phyloP scores from a whole-genome alignment of 2,888 invertebrate species.

The Harpalus rubripes region DNA sequence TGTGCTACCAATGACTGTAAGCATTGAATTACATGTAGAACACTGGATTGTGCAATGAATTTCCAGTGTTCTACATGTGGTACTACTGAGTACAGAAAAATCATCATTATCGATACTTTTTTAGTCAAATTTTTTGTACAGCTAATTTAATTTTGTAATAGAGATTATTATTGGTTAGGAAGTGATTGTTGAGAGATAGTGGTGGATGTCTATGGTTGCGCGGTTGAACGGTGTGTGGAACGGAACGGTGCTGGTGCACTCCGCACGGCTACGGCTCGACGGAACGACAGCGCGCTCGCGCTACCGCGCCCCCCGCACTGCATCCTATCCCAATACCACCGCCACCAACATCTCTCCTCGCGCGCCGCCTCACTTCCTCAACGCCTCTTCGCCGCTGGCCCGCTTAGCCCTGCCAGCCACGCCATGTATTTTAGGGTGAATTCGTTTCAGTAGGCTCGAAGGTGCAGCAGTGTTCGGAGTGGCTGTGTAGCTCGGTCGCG shows the following conservation, averaged over 20 bases:
- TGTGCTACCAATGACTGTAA: too few species aligned
- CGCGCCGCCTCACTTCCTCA: conserved; percentile 57
- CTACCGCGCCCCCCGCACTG: conserved; percentile 62
- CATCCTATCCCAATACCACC: conserved; percentile 54
- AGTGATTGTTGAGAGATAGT: conserved; percentile 57
- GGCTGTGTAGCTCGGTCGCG: conserved; percentile 72
- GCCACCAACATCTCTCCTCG: conserved; percentile 62
- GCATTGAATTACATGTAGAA: too few species aligned
- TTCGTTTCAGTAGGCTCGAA: conserved; percentile 76
- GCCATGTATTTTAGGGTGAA: conserved; percentile 76
- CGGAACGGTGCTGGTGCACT: conserved; percentile 37
- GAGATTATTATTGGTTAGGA: neutral
- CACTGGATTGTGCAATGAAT: too few species aligned
- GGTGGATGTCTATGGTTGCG: conserved; percentile 55
- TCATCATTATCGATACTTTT: too few species aligned
- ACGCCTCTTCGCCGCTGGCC: conserved; percentile 66
- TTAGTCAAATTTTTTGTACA: too few species aligned
- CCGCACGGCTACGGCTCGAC: conserved; percentile 28
- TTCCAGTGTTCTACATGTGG: too few species aligned
- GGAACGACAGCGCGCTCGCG: conserved; percentile 48
- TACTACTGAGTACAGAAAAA: too few species aligned
- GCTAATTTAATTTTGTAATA: too few species aligned
- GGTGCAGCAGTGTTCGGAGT: conserved; percentile 74
- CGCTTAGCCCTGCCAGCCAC: conserved; percentile 71
- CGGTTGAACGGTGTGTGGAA: conserved; percentile 41